Percentiles rank a stretch among this genome's conserved stretches.
phyloP scores from a whole-genome alignment of 2,888 invertebrate species.

The Antheraea yamamai region DNA sequence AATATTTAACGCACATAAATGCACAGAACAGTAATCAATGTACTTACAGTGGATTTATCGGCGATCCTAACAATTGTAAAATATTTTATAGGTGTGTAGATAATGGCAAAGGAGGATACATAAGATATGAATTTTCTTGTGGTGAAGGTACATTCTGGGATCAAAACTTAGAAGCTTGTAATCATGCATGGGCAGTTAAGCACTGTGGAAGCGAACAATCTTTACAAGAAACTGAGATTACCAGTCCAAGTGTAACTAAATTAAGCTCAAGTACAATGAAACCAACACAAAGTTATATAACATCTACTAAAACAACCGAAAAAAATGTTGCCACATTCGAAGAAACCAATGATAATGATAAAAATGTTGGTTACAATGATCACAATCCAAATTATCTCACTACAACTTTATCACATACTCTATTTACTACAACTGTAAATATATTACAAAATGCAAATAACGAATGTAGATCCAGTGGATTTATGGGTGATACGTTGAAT shows the following conservation, averaged over 20 bases:
- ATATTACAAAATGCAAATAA: constrained; percentile 21
- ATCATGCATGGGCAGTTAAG: constrained; percentile 77
- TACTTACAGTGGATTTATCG: constrained; percentile 82
- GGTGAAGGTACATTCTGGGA: constrained; percentile 85
- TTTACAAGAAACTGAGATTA: constrained; percentile 28
- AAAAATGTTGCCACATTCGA: constrained; percentile 29
- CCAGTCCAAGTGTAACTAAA: constrained; percentile 2
- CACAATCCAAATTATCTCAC: constrained; percentile 33
- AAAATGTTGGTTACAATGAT: constrained; percentile 41
- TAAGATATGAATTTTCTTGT: constrained; percentile 81
- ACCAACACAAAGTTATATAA: constrained; percentile 33
- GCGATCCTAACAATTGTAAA: constrained; percentile 80
- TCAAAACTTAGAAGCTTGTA: constrained; percentile 79
- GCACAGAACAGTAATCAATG: constrained; percentile 27
- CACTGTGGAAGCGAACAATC: constrained; percentile 42
- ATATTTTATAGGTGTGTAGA: constrained; percentile 87
- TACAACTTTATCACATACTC: constrained; percentile 27
- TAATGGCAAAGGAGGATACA: constrained; percentile 69
- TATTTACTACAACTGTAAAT: constrained; percentile 28
- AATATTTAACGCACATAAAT: constrained; percentile 19
- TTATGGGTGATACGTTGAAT: constrained; percentile 24
- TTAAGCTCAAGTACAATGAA: constrained; percentile 24
- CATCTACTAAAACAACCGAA: constrained; percentile 30
- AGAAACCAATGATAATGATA: constrained; percentile 33
- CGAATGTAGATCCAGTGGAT: constrained; percentile 27